Conservation (phyloP, 1,140 invertebrate species). For the Adelges cooleyi region DNA sequence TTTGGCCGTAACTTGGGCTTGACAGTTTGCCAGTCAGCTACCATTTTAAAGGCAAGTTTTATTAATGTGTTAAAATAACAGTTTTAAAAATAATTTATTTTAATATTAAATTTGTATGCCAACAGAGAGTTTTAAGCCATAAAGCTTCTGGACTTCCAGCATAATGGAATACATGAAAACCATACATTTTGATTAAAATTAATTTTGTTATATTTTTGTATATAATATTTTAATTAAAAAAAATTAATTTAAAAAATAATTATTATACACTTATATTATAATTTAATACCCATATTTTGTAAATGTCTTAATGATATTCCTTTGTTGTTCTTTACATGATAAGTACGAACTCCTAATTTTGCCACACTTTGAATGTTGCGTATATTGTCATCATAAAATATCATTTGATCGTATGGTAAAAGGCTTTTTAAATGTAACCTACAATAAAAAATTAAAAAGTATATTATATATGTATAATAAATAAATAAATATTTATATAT, state of each 20-base stretch:
- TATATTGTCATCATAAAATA: background rate
- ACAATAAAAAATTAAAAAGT: background rate
- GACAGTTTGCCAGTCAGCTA: background rate
- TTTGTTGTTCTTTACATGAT: background rate
- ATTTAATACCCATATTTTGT: too few relatives aligned
- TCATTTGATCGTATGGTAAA: background rate
- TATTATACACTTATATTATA: too few relatives aligned
- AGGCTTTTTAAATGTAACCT: background rate
- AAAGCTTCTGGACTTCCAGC: conserved; percentile 12
- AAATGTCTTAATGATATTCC: background rate
- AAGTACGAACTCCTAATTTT: background rate
- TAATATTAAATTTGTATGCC: too few relatives aligned
- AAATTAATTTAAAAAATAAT: too few relatives aligned
- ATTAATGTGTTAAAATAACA: background rate
- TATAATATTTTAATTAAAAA: too few relatives aligned
- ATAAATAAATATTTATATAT: too few relatives aligned
- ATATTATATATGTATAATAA: too few relatives aligned
- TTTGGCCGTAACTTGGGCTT: conserved; percentile 1
- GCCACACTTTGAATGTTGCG: background rate
- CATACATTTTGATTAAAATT: too few relatives aligned
- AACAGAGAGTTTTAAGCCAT: background rate
- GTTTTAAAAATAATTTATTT: too few relatives aligned
- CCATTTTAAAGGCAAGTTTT: conserved; percentile 2
- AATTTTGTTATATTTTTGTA: too few relatives aligned
- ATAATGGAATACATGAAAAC: too few relatives aligned